These are phyloP conservation scores for Parnassius orleans DNA, from an alignment of 2,888 invertebrate species.

Conservation along the genomic window DNA sequence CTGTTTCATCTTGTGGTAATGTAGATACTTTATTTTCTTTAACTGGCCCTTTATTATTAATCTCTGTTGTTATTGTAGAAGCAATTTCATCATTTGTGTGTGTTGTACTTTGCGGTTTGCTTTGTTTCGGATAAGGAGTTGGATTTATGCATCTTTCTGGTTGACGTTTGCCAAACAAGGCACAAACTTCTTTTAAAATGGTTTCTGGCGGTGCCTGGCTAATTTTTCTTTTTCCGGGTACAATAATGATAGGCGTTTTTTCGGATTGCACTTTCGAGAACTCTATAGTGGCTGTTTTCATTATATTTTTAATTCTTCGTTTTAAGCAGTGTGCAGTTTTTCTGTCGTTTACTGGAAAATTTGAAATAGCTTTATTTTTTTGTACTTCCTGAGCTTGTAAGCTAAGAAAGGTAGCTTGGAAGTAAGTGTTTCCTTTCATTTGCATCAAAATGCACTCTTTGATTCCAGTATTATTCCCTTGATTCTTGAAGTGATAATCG, in stretches of 20 bases:
- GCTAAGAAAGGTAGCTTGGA: slow-evolving; percentile 34
- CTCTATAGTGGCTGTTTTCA: slow-evolving; percentile 26
- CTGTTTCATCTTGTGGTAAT: background rate
- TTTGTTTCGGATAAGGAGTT: slow-evolving; percentile 22
- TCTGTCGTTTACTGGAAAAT: slow-evolving; percentile 27
- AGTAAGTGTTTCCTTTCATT: slow-evolving; percentile 28
- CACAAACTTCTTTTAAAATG: slow-evolving; percentile 32
- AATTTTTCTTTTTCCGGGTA: slow-evolving; percentile 28
- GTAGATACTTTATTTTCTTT: background rate
- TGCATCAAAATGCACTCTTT: slow-evolving; percentile 38
- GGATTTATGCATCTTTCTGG: slow-evolving; percentile 30
- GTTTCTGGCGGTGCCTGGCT: slow-evolving; percentile 24
- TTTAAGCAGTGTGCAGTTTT: slow-evolving; percentile 29
- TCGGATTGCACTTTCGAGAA: slow-evolving; percentile 28
- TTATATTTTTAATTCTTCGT: slow-evolving; percentile 25
- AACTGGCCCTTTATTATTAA: background rate
- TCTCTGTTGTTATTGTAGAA: background rate
- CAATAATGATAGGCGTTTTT: slow-evolving; percentile 31
- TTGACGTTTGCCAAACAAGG: slow-evolving; percentile 22
- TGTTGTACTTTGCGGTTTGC: background rate
- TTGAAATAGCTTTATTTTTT: slow-evolving; percentile 27
- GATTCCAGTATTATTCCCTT: slow-evolving; percentile 31
- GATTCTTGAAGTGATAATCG: slow-evolving; percentile 37
- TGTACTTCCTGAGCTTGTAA: slow-evolving; percentile 29
- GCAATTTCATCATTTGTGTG: background rate